A percentile compares a stretch with the other conserved stretches of the same genome.
Evolutionary conservation across 2,888 invertebrate species (phyloP).

Genomic region (Pachliopta kotzebuea): DNA sequence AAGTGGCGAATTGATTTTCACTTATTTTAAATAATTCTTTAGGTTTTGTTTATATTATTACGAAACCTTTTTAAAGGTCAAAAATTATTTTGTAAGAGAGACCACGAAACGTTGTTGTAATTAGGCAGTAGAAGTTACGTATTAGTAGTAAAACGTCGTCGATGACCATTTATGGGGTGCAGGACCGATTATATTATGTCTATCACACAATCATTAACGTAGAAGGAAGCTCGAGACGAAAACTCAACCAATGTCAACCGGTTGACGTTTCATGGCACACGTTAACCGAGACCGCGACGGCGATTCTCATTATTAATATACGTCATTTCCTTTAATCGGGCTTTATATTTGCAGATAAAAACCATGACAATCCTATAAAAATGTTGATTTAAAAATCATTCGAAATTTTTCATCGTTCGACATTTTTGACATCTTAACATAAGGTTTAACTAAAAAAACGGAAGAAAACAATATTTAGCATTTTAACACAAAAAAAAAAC

Average conservation of each 20-base stretch:
- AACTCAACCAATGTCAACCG: slow-evolving; percentile 61
- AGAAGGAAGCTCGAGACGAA: slow-evolving; percentile 57
- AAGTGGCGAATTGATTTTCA: too few species aligned
- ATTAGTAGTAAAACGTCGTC: slow-evolving; percentile 39
- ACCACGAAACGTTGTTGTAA: slow-evolving; percentile 41
- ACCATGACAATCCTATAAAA: too few species aligned
- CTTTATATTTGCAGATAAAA: neutral
- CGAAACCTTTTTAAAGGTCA: neutral
- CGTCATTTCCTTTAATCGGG: slow-evolving; percentile 11
- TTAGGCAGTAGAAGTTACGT: slow-evolving; percentile 30
- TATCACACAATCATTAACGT: slow-evolving; percentile 45
- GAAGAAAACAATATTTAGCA: too few species aligned
- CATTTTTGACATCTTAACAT: neutral
- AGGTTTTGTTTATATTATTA: neutral
- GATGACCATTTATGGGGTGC: slow-evolving; percentile 39
- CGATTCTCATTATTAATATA: slow-evolving; percentile 36
- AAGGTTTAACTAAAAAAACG: too few species aligned
- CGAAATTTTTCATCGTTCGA: neutral
- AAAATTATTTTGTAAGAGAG: slow-evolving; percentile 43
- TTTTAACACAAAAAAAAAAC: too few species aligned
- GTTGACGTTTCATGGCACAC: slow-evolving; percentile 45
- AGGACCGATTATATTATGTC: slow-evolving; percentile 45
- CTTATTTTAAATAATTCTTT: too few species aligned
- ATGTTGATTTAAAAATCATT: neutral
- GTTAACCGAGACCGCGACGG: slow-evolving; percentile 51